Base-by-base conservation (phyloP, 2,888 invertebrate genomes). In the Volucella bombylans region DNA sequence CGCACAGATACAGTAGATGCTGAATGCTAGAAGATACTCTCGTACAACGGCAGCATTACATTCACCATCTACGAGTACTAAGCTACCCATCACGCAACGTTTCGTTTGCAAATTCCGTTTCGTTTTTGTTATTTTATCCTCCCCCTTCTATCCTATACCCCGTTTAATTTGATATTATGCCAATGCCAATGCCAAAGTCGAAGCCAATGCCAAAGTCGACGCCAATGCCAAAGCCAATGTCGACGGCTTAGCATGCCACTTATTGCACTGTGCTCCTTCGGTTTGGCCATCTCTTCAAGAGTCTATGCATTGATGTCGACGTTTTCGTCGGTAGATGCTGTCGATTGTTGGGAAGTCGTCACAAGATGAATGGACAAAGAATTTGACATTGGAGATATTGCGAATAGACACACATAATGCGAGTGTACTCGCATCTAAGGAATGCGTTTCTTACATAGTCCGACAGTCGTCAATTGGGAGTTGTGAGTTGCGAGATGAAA, bases 161-260 rank as follows among this genome's bases (percentile, higher is more conserved):
- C 62, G 68, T 59, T 81, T 69, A 81, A 81, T 81, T 81, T 59
- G 81, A 81, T 81, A 74, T 74, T 68, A 65, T 80, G 73, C 67
- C 80, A 73, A 80, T 80, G 72, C 72, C 79, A 79, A 67, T 69
- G 47, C 47, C 47, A 47, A n/a, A n/a, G 12, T 47, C 12, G 47
- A 12, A 2, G 1, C 12, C 57, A 55, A 15, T 69, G 47, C 47
- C 47, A 47, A n/a, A 14, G 12, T 47, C n/a, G 47, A 12, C 6
- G n/a, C 12, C 57, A 55, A 15, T n/a, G 23, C 55, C n/a, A 15
- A 15, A 50, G 14, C 50, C 15, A 50, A 14, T 50, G n/a, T n/a
- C 14, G 15, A 50, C 14, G 6, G n/a, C 11, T 15, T n/a, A 15
- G 50, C 50, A 50, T 15, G 15, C 50, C 50, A 50, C 50, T n/a